Evolutionary conservation across 2,113 vertebrate species (phyloP), one percentile per base, ranked within the genome.

Genomic region (Calyptomena viridis): DNA sequence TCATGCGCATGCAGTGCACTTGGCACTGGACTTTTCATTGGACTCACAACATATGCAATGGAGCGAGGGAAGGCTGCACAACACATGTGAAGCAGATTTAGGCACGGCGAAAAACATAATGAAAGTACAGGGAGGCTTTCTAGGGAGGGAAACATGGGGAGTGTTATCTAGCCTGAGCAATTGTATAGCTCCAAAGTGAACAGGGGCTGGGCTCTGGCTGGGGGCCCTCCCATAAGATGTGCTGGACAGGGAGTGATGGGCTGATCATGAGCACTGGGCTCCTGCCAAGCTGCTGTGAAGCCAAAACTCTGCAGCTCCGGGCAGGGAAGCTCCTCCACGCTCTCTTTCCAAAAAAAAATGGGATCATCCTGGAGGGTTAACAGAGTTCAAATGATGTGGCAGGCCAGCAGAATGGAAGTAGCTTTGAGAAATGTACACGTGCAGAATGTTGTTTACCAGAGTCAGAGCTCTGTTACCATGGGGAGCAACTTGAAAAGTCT

Each of bases 321-420:
- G 76, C 79, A 77, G 87, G 62, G 81, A 97, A 93, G 78, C 30
- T 90, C 82, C 63, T 91, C 78, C 58, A 27, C 9, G 28, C 22
- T 87, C 62, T 40, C 44, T n/a, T 87, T 89, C 71, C 83, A 40
- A 83, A 90, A 68, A 80, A 5, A 74, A 63, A 28, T 3, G 12
- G 83, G 94, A 90, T 91, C 62, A 85, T 86, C 67, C 55, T 58
- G 14, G 67, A 85, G 92, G 91, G 86, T 93, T 94, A 93, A 94
- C 13, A 87, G 84, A 83, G 94, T 89, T 96, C 90, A 90, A 80
- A 64, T 47, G 14, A 68, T 28, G 84, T 31, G 80, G 79, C 53
- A 87, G 85, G 69, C 33, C 27, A 85, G 82, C 44, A 46, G 83
- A 74, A 68, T 49, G 33, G 87, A 82, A 92, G 83, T 9, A 72